Conservation (phyloP, 2,797 vertebrate species). For the Denticeps clupeoides region DNA sequence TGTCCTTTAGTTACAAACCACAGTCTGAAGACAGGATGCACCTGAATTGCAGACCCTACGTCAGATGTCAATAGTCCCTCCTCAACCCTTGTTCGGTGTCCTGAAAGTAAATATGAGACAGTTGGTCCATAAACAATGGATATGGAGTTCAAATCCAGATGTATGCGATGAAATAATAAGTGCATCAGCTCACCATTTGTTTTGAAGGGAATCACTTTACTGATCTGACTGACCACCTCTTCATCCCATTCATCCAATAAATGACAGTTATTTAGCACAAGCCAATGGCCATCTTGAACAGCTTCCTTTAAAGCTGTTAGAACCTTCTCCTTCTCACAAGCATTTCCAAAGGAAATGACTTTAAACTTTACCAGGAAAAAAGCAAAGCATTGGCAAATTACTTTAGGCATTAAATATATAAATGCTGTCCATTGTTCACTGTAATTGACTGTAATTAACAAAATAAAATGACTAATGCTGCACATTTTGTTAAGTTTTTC, state of each 20-base stretch:
- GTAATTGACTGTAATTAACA: too few species aligned
- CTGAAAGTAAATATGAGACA: slow-evolving; percentile 7
- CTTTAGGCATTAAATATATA: neutral
- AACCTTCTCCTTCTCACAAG: slow-evolving; percentile 35
- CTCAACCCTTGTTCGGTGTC: slow-evolving; percentile 8
- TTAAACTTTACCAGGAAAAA: slow-evolving; percentile 37
- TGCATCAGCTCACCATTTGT: slow-evolving; percentile 31
- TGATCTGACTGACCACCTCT: slow-evolving; percentile 41
- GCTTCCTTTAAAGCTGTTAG: slow-evolving; percentile 43
- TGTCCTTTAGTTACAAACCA: slow-evolving; percentile 63
- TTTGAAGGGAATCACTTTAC: slow-evolving; percentile 25
- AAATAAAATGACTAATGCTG: too few species aligned
- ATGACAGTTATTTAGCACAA: slow-evolving; percentile 72
- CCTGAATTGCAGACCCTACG: slow-evolving; percentile 3
- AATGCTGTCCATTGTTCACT: too few species aligned
- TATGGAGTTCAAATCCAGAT: too few species aligned
- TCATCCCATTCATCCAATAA: slow-evolving; percentile 59
- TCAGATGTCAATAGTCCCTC: slow-evolving; percentile 5
- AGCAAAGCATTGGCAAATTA: neutral
- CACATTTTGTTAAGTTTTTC: too few species aligned
- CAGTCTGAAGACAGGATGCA: slow-evolving; percentile 57
- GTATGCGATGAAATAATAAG: neutral
- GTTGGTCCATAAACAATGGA: too few species aligned
- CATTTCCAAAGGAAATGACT: slow-evolving; percentile 52
- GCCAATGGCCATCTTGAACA: slow-evolving; percentile 59